Evolutionary conservation across 2,888 invertebrate species (phyloP).

Genomic region (Sycophila texana): DNA sequence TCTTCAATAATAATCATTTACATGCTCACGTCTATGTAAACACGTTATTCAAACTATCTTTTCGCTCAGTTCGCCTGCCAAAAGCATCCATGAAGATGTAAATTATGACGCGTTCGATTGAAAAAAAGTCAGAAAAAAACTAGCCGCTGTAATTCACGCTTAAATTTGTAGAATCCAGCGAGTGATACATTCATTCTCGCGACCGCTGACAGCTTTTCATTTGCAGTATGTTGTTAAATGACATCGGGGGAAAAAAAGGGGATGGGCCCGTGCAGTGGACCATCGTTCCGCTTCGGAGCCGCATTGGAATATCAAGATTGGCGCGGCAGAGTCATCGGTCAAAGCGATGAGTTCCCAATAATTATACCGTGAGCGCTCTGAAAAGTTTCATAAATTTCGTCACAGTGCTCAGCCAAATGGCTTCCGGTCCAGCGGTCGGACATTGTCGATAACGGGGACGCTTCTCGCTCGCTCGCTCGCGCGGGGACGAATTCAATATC

Average conservation of each 20-base stretch:
- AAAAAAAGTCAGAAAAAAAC: not conserved
- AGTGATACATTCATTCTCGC: constrained; percentile 20
- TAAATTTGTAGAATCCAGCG: no score
- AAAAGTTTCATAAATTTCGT: constrained; percentile 72
- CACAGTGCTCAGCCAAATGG: constrained; percentile 68
- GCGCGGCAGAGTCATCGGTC: constrained; percentile 49
- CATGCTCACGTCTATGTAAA: no score
- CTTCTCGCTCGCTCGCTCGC: constrained; percentile 34
- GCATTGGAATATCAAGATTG: constrained; percentile 48
- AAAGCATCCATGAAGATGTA: no score
- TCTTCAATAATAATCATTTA: no score
- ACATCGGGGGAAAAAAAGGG: constrained; percentile 32
- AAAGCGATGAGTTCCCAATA: constrained; percentile 51
- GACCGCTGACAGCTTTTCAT: constrained; percentile 54
- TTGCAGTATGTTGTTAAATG: constrained; percentile 53
- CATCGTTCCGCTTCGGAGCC: not conserved
- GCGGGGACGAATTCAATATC: constrained; percentile 70
- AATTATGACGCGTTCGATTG: no score
- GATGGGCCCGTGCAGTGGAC: not conserved
- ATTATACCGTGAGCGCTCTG: constrained; percentile 61
- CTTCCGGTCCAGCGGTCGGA: constrained; percentile 72
- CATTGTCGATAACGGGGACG: constrained; percentile 66
- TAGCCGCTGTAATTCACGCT: not conserved
- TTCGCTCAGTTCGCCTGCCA: not conserved
- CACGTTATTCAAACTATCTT: not conserved